Evolutionary conservation across 2,888 invertebrate species (phyloP).

Genomic region (Stenodera caucasica): DNA sequence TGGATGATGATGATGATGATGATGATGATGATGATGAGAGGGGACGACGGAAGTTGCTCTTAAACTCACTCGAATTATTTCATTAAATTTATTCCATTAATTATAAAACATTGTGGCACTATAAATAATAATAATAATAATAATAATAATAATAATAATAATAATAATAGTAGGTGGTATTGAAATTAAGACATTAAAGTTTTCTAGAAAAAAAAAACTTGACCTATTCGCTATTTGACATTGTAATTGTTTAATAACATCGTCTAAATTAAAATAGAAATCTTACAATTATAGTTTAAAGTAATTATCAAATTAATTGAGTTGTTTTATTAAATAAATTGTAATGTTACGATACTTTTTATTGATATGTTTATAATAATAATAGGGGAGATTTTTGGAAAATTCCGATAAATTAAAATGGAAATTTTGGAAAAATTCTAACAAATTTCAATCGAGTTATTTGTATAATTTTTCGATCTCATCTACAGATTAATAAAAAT

Average conservation of each 20-base stretch:
- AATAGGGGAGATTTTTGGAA: too few species aligned
- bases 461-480: too few species aligned
- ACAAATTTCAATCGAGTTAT: too few species aligned
- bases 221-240: neutral
- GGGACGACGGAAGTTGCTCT: constrained; percentile 51
- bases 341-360: constrained; percentile 1
- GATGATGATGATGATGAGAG: constrained; percentile 5
- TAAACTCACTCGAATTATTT: constrained; percentile 52
- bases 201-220: constrained; percentile 8
- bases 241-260: constrained; percentile 4
- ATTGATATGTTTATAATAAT: too few species aligned
- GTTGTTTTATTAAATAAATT: constrained; percentile 38
- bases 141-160: too few species aligned
- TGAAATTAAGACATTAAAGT: too few species aligned
- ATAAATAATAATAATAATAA: neutral
- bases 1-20: neutral
- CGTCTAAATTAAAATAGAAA: constrained; percentile 7
- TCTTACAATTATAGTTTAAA: constrained; percentile 32
- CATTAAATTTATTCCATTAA: constrained; percentile 54
- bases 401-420: too few species aligned
- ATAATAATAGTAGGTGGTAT: too few species aligned
- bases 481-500: too few species aligned
- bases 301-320: constrained; percentile 33
- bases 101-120: constrained; percentile 41
- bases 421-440: too few species aligned